Conservation (phyloP, 2,113 vertebrate species). For the Electrona antarctica region DNA sequence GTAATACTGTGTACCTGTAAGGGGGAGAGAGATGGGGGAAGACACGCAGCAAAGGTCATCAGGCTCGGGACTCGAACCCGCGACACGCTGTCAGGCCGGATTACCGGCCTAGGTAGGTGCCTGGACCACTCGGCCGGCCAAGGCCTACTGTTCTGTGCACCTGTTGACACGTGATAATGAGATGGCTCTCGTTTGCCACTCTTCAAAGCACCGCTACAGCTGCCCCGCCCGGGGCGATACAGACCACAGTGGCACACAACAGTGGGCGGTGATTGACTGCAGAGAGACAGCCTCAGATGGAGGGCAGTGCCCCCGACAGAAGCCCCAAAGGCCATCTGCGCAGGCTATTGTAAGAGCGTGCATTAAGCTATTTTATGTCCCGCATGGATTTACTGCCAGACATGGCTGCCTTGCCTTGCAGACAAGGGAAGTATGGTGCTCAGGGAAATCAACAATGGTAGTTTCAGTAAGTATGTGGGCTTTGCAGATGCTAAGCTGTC, state of each 20-base stretch:
- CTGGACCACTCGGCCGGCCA: too few species aligned
- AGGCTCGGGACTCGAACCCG: too few species aligned
- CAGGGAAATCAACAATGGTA: constrained; percentile 44
- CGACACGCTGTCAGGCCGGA: too few species aligned
- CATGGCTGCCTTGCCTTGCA: constrained; percentile 9
- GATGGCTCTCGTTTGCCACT: background rate
- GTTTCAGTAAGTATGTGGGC: constrained; percentile 20
- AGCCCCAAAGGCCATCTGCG: constrained; percentile 52
- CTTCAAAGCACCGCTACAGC: background rate
- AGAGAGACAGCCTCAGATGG: constrained; percentile 41
- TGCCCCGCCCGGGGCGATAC: constrained; percentile 45
- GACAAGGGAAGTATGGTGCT: constrained; percentile 12
- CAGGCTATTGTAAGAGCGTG: constrained; percentile 46
- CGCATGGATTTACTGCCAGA: constrained; percentile 52
- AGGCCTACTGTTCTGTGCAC: background rate
- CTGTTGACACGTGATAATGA: background rate
- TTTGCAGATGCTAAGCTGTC: constrained; percentile 17
- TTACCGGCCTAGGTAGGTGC: too few species aligned
- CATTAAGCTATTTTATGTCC: constrained; percentile 47
- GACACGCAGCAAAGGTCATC: too few species aligned
- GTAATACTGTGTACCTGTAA: too few species aligned
- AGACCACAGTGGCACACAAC: background rate
- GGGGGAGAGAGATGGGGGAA: too few species aligned
- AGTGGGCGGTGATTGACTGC: constrained; percentile 33
- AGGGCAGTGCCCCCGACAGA: constrained; percentile 26